Conservation (phyloP, 2,797 vertebrate species). For the Macropodus opercularis region DNA sequence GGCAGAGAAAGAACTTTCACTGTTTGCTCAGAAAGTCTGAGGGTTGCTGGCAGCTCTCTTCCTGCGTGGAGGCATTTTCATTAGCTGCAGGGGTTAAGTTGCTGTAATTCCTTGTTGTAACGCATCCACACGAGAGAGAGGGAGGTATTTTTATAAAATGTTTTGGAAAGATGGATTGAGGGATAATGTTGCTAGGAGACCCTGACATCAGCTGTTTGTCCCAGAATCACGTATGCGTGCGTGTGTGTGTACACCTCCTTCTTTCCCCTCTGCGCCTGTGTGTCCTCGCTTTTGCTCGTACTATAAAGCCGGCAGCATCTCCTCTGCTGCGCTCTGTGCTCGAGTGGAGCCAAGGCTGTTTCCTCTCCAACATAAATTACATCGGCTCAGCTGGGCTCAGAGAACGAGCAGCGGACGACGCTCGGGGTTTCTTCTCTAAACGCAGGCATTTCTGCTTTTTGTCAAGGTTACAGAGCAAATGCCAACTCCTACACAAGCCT, state of each 20-base stretch:
- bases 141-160: conserved; percentile 1
- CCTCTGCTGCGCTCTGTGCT: conserved; percentile 27
- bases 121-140: background rate
- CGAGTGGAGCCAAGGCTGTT: conserved; percentile 19
- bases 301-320: conserved; percentile 65
- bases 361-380: conserved; percentile 1
- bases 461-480: conserved; percentile 27
- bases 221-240: conserved; percentile 45
- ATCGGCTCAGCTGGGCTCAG: conserved; percentile 6
- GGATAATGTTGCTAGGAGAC: conserved; percentile 76
- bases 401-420: conserved; percentile 14
- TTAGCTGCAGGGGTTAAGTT: background rate
- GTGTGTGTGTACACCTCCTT: conserved; percentile 18
- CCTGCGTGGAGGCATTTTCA: background rate
- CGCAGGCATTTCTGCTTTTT: conserved; percentile 8
- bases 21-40: no score
- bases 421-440: conserved; percentile 16
- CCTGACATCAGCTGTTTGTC: conserved; percentile 54
- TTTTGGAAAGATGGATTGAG: conserved; percentile 25
- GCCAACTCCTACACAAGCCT: conserved; percentile 16
- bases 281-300: conserved; percentile 46
- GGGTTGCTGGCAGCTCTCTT: no score
- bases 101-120: background rate
- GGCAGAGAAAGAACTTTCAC: no score
- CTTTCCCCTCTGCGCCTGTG: conserved; percentile 44